Conservation (phyloP, 2,888 invertebrate species). For the Alsophila aescularia region DNA sequence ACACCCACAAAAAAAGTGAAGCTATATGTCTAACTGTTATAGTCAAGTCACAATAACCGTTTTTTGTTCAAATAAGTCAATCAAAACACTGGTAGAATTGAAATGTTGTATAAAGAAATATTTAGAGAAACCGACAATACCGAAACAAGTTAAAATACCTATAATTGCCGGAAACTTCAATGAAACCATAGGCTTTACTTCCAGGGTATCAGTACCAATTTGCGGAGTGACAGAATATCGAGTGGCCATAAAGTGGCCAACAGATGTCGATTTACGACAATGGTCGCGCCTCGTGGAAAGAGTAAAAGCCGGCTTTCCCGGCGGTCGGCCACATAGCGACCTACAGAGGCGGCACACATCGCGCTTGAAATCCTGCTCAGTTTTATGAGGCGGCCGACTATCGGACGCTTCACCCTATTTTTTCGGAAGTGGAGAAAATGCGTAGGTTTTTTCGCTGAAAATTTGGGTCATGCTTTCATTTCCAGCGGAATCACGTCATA, state of each 20-base stretch:
- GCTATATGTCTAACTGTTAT: too few relatives aligned
- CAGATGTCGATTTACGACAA: constrained; percentile 39
- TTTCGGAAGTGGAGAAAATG: constrained; percentile 13
- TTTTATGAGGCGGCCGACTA: constrained; percentile 43
- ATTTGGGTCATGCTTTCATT: constrained; percentile 11
- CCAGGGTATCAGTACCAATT: constrained; percentile 26
- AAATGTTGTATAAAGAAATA: too few relatives aligned
- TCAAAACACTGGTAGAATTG: too few relatives aligned
- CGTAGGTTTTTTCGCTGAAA: constrained; percentile 5
- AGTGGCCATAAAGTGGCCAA: constrained; percentile 33
- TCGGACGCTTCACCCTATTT: constrained; percentile 39
- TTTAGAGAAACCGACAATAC: background rate
- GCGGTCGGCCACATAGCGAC: constrained; percentile 64
- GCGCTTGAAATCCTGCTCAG: constrained; percentile 71
- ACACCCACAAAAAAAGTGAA: too few relatives aligned
- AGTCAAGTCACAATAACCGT: too few relatives aligned
- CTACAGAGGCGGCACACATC: constrained; percentile 76
- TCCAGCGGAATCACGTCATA: constrained; percentile 3
- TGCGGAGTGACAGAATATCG: constrained; percentile 24
- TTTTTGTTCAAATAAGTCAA: too few relatives aligned
- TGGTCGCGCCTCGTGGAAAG: constrained; percentile 32
- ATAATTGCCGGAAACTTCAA: background rate
- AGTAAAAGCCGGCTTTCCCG: constrained; percentile 77
- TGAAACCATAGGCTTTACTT: background rate
- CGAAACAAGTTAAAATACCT: background rate